These are phyloP conservation scores for Drosophila sulfurigaster DNA, from an alignment of 1,140 invertebrate species.

Conservation along the genomic window DNA sequence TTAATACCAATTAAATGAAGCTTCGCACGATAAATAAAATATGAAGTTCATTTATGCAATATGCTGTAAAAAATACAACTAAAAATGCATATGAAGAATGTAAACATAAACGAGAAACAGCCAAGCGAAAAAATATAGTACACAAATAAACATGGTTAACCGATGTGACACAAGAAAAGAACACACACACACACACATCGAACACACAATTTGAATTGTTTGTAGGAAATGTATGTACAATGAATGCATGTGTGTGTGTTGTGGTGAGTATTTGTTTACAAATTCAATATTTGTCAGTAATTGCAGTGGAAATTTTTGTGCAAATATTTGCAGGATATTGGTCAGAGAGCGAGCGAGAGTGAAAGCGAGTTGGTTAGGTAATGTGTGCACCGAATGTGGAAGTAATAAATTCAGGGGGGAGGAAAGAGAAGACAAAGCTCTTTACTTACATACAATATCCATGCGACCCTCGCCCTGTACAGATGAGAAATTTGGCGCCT, in stretches of 20 bases:
- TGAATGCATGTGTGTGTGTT: not conserved
- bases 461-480: constrained; percentile 89
- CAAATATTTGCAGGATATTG: constrained; percentile 54
- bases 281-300: constrained; percentile 71
- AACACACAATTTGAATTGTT: not conserved
- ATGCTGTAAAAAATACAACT: not conserved
- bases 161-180: constrained; percentile 8
- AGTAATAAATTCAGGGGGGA: not conserved
- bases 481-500: constrained; percentile 90
- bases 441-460: constrained; percentile 90
- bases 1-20: constrained; percentile 2
- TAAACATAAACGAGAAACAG: constrained; percentile 5
- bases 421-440: no score
- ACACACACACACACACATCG: not conserved
- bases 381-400: not conserved
- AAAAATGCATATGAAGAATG: constrained; percentile 10
- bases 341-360: not conserved
- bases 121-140: not conserved
- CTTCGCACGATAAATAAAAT: constrained; percentile 4
- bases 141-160: constrained; percentile 11
- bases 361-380: constrained; percentile 3
- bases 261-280: constrained; percentile 37
- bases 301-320: constrained; percentile 56
- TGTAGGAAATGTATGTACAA: not conserved
- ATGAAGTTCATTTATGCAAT: not conserved